A percentile compares a stretch with the other conserved stretches of the same genome.
Conservation (phyloP, 2,113 vertebrate species). For the Morone chrysops region DNA sequence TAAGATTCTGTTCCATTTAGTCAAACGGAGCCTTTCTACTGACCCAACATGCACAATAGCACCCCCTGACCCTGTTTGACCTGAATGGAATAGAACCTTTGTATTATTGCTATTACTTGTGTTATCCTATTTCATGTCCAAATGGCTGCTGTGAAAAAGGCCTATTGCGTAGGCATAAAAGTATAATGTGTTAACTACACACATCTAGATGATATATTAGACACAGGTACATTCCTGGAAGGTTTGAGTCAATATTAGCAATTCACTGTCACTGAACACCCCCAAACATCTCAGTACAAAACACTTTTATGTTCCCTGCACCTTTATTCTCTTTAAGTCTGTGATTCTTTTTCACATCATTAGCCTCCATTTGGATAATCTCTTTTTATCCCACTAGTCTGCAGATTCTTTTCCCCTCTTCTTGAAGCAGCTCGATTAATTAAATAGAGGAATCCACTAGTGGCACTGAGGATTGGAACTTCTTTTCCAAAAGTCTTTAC, state of each 20-base stretch:
- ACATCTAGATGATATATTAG: background rate
- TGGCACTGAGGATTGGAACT: constrained; percentile 30
- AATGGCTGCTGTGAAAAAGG: no score
- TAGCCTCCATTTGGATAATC: constrained; percentile 61
- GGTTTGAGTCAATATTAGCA: background rate
- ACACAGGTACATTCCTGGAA: background rate
- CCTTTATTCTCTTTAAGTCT: constrained; percentile 38
- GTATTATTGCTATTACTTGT: no score
- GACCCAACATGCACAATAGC: no score
- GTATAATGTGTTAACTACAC: no score
- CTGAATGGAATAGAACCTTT: no score
- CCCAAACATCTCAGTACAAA: constrained; percentile 28
- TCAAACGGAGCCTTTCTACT: no score
- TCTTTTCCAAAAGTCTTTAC: constrained; percentile 49
- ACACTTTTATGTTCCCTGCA: constrained; percentile 30
- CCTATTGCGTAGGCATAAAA: no score
- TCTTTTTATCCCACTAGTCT: constrained; percentile 49
- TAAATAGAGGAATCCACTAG: constrained; percentile 50
- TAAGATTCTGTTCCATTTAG: no score
- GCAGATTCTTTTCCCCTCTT: background rate
- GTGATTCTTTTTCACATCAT: constrained; percentile 53
- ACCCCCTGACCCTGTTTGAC: no score
- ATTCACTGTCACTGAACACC: background rate
- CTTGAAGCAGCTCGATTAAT: constrained; percentile 29
- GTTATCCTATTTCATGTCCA: no score